Base-by-base conservation (phyloP, 2,888 invertebrate species). In the Pantelozetes paolii region DNA sequence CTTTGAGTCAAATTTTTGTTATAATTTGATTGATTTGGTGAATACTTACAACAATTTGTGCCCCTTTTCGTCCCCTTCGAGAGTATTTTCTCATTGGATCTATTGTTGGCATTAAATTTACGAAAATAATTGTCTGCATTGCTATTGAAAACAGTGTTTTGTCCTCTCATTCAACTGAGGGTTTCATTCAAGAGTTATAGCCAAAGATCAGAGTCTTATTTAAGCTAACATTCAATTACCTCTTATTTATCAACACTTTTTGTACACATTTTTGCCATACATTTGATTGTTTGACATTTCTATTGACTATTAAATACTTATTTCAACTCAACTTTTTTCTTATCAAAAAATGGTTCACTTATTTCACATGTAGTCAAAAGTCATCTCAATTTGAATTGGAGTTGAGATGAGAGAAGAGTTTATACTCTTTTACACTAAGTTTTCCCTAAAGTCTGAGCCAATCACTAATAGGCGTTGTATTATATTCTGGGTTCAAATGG, bases 231-330 rank as follows among this genome's bases (percentile, higher is more conserved):
- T 50, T 50, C 50, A 50, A 50, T 50, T 50, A 50, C 20, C 5
- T 20, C 20, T 50, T 50, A 50, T 20, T 50, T 50, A 50, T 50
- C 15, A n/a, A 50, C 50, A n/a, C 50, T 50, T 20, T 20, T 50
- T 20, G 50, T 3, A n/a, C 36, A 36, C 36, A n/a, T 36, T 36
- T 36, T 36, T 36, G 36, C 36, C 36, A 8, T 36, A 36, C 9
- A 36, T 36, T 36, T 36, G 36, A 62, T 62, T 62, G 36, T 62
- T 13, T 62, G 36, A 30, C 62, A 9, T 32, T 32, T 30, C n/a
- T 32, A 62, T 62, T 62, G 32, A 62, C n/a, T 32, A 62, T 62
- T 62, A 62, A 62, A 62, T 36, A 62, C 62, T 62, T 62, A 62
- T 62, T 62, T 32, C 30, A 62, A 62, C 30, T 6, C 2, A 26